A percentile compares a stretch with the other conserved stretches of the same genome.
Conservation (phyloP, 2,113 vertebrate species). For the Epinephelus moara region DNA sequence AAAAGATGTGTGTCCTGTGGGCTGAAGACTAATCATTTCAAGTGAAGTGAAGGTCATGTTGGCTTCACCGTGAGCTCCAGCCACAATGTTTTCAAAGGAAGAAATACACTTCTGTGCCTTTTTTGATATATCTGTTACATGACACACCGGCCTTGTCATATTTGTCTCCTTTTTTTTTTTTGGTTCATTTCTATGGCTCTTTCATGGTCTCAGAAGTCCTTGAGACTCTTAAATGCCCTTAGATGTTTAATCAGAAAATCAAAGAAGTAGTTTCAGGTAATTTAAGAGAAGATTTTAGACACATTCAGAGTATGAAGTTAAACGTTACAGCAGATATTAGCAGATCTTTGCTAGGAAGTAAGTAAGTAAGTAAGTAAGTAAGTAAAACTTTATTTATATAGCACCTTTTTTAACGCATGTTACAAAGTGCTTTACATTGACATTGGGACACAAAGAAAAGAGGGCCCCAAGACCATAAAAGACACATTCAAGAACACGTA, state of each 20-base stretch:
- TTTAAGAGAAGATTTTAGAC: background rate
- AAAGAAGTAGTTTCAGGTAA: background rate
- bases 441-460: too few relatives aligned
- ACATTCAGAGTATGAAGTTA: background rate
- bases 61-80: constrained; percentile 47
- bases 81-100: constrained; percentile 15
- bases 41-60: constrained; percentile 79
- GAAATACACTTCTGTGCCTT: background rate
- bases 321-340: background rate
- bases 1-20: constrained; percentile 61
- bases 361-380: too few relatives aligned
- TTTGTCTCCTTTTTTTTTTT: background rate
- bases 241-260: background rate
- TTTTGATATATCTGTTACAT: background rate
- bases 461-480: too few relatives aligned
- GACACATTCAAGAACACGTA: too few relatives aligned
- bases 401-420: too few relatives aligned
- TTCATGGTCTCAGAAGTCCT: background rate
- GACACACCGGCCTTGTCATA: background rate
- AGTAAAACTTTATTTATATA: too few relatives aligned
- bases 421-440: too few relatives aligned
- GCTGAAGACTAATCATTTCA: constrained; percentile 72
- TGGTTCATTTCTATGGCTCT: background rate
- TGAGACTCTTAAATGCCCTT: background rate
- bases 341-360: too few relatives aligned